Base-by-base conservation (phyloP, 1,140 invertebrate species). In the Aleiodes sp. region DNA sequence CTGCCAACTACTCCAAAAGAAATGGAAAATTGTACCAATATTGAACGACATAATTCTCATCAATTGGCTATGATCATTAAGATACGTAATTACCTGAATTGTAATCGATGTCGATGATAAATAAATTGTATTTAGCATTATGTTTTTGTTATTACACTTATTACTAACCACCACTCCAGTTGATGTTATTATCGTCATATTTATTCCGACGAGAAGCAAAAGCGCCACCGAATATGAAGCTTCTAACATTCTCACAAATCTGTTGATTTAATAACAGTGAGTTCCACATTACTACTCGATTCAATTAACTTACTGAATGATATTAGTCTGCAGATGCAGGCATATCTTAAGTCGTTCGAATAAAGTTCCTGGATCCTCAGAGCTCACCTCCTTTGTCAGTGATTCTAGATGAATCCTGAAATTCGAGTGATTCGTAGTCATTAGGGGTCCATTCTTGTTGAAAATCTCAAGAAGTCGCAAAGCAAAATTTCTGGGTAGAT, bases 1-100 rank as follows among this genome's bases (percentile, higher is more conserved):
- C 0, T 59, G 60, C 68, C 68, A 77, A 56, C 65, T 74, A 10
- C 35, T 31, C 8, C 70, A 67, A 29, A 77, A 77, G 21, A 75
- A 33, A 56, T 76, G 70, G 9, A 71, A 21, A 16, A 75, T 1
- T n/a, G 72, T 26, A 2, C 62, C 68, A 4, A 68, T 0, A 0
- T 41, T 31, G n/a, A 73, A 70, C 16, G 31, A 12, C 2, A 39
- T 1, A 21, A 65, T 67, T 60, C 70, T 66, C 37, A 63, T 35
- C 7, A 46, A 12, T 43, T 67, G 61, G 28, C 56, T 59, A 8
- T 46, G 68, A 21, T 61, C 16, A 14, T 68, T 19, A 8, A 61
- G 12, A 12, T 68, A 60, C 35, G 60, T 31, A 12, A 68, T 9
- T 10, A 29, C 31, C 66, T 68, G 16, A 10, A 24, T 16, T 10